These are phyloP conservation scores for Acrobeloides nanus DNA, from an alignment of 2,888 invertebrate species.

Conservation along the genomic window DNA sequence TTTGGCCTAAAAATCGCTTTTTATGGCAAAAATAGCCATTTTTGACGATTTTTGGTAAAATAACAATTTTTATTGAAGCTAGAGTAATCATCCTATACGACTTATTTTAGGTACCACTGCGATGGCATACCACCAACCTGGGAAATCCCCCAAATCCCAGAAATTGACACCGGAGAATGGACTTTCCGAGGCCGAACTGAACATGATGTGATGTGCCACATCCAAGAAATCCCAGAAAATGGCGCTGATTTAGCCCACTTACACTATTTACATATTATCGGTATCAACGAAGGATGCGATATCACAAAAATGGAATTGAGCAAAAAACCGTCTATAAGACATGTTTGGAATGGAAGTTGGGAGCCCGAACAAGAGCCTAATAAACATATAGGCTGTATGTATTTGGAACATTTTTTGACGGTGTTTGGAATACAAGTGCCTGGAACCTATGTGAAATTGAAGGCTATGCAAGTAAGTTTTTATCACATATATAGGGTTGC, in stretches of 20 bases:
- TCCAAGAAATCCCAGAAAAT: constrained; percentile 79
- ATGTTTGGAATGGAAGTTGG: constrained; percentile 66
- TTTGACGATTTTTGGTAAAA: too few species aligned
- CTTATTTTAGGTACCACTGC: constrained; percentile 62
- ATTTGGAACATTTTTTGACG: too few species aligned
- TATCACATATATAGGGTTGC: too few species aligned
- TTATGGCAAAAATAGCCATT: too few species aligned
- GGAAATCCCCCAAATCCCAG: constrained; percentile 62
- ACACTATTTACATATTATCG: constrained; percentile 67
- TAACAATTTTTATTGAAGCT: too few species aligned
- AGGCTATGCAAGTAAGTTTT: too few species aligned
- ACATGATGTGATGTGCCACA: constrained; percentile 57
- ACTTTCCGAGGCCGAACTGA: constrained; percentile 71
- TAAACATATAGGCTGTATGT: constrained; percentile 64
- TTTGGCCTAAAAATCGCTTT: too few species aligned
- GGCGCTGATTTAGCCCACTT: constrained; percentile 78
- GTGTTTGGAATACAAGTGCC: too few species aligned
- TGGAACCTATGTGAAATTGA: too few species aligned
- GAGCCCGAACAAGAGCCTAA: constrained; percentile 56
- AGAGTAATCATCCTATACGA: too few species aligned
- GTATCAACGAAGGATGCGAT: constrained; percentile 55
- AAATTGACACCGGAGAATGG: constrained; percentile 62
- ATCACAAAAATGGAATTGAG: constrained; percentile 31
- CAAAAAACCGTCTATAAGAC: constrained; percentile 49
- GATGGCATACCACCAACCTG: constrained; percentile 68